Evolutionary conservation across 2,888 invertebrate genomes (phyloP), one percentile per base, ranked within the genome.

Genomic region (Amphiduros pacificus): DNA sequence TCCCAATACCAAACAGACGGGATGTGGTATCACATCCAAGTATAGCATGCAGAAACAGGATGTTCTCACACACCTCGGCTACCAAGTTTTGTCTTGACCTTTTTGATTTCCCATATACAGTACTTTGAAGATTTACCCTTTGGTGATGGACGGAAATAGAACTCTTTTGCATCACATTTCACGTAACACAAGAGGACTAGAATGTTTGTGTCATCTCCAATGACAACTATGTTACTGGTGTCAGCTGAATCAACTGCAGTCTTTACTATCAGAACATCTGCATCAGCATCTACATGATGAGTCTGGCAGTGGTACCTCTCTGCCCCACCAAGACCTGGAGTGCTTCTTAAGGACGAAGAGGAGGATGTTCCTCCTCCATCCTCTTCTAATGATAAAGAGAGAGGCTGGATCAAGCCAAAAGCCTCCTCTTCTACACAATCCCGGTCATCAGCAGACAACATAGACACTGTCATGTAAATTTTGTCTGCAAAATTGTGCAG

Each of bases 151-250:
- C n/a, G 22, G n/a, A 44, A 20, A 22, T 5, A 4, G n/a, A 20
- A 22, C n/a, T 5, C 6, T 9, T 9, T 44, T 44, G 5, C 6
- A 44, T 44, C n/a, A 20, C 20, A 6, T 22, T 24, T 9, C 17
- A 24, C 67, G 53, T 67, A 63, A 41, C 63, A 66, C 24, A 75
- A 48, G 6, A 73, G 63, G 17, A 72, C 63, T 1, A 75, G 58
- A 14, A 75, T 50, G 58, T 74, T 72, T 22, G 74, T 75, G 51
- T 75, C 74, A 50, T 72, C 73, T 11, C 70, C 74, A 48, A 73
- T 54, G 3, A 72, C 17, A 27, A 61, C 61, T 44, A 68, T 68
- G 6, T 24, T 44, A 4, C 22, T 26, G 26, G n/a, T 17, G 26
- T 48, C 22, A 17, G 70, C 62, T 26, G n/a, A 48, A 6, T 56